Conservation (phyloP, 2,797 vertebrate species). For the Halcyon leucocephala region DNA sequence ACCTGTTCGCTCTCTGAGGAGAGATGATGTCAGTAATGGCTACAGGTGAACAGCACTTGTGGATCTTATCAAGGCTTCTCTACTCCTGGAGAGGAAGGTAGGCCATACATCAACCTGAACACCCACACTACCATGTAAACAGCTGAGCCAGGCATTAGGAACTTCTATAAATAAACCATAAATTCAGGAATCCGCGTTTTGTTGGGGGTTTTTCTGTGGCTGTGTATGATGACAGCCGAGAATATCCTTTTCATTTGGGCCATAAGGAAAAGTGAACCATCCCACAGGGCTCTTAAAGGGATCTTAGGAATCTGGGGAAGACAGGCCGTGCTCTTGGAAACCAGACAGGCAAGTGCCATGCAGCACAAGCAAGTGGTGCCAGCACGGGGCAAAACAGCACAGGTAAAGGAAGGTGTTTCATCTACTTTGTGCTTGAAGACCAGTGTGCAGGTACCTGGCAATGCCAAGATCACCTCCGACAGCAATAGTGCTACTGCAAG, state of each 20-base stretch:
- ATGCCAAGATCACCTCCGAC: background rate
- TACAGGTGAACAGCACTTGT: background rate
- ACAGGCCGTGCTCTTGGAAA: accelerated
- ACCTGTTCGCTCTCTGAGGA: background rate
- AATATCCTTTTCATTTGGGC: background rate
- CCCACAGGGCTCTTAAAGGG: background rate
- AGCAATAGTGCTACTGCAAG: background rate
- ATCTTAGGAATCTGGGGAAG: accelerated
- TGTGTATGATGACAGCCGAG: background rate
- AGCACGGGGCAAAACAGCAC: accelerated
- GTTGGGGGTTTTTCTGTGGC: background rate
- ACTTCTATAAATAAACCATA: background rate
- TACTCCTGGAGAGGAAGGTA: accelerated
- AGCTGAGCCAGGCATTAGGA: background rate
- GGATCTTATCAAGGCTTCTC: background rate
- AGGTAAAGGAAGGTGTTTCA: background rate
- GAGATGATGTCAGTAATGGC: background rate
- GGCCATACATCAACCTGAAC: background rate
- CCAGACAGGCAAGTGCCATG: background rate
- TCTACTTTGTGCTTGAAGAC: accelerated
- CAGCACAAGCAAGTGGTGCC: accelerated
- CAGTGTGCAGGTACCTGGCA: background rate
- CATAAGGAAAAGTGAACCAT: background rate
- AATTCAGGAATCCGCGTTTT: background rate
- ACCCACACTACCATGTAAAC: accelerated